phyloP scores from a whole-genome alignment of 2,113 vertebrate genomes.

The Caracal caracal region DNA sequence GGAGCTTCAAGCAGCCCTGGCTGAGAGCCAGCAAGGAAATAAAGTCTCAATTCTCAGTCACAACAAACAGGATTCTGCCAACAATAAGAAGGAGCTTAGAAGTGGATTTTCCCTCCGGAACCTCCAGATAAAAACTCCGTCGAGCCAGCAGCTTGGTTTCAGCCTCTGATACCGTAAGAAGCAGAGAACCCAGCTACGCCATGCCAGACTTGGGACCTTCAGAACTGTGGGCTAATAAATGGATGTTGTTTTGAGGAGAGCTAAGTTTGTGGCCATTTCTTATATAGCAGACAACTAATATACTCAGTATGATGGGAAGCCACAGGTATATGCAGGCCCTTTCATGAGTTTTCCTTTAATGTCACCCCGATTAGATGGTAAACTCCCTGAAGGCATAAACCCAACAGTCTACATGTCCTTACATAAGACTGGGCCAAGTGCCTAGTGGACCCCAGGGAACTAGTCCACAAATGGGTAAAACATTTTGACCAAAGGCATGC shows the following conservation, averaged over 20 bases:
- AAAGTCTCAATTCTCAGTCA: neutral
- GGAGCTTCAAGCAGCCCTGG: neutral
- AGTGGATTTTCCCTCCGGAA: neutral
- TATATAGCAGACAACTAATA: neutral
- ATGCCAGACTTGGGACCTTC: neutral
- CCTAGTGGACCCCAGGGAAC: neutral
- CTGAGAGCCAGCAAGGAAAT: neutral
- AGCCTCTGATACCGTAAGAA: neutral
- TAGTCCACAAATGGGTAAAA: neutral
- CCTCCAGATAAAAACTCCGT: slow-evolving; percentile 22
- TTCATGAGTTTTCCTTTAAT: neutral
- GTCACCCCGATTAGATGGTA: neutral
- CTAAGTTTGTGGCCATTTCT: neutral
- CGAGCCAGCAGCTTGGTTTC: neutral
- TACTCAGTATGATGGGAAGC: neutral
- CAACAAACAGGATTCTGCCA: slow-evolving; percentile 16
- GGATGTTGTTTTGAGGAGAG: neutral
- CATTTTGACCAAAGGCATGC: neutral
- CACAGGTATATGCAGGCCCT: neutral
- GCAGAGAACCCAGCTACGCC: neutral
- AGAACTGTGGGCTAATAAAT: neutral
- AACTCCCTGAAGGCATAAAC: neutral
- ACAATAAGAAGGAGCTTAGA: slow-evolving; percentile 13
- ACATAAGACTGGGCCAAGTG: neutral
- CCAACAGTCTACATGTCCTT: neutral